Evolutionary conservation across 1,140 invertebrate species (phyloP).

Genomic region (Meloidogyne chitwoodi): DNA sequence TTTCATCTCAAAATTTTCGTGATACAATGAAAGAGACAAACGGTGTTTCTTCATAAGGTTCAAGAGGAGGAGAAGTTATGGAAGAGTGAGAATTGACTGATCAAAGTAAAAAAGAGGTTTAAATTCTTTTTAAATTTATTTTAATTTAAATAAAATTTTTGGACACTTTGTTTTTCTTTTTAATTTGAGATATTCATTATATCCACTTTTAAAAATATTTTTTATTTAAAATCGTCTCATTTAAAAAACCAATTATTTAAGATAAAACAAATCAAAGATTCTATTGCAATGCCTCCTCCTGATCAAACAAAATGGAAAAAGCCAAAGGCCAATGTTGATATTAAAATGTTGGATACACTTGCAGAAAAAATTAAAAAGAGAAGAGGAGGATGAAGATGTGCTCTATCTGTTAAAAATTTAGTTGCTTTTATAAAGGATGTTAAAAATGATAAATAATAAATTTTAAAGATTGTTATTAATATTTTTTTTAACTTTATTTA

Average conservation of each 20-base stretch:
- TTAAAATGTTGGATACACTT: background rate
- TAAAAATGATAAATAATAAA: too few species aligned
- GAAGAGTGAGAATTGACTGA: slow-evolving; percentile 46
- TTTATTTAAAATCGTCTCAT: too few species aligned
- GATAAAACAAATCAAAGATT: background rate
- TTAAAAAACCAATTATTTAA: background rate
- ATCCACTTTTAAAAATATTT: background rate
- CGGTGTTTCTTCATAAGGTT: background rate
- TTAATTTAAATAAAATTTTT: background rate
- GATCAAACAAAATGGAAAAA: slow-evolving; percentile 7
- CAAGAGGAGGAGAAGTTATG: background rate
- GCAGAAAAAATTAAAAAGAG: slow-evolving; percentile 15
- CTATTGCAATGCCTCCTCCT: background rate
- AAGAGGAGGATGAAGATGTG: background rate
- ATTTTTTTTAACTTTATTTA: too few species aligned
- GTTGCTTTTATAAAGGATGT: too few species aligned
- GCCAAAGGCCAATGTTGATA: background rate
- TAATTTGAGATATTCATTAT: background rate
- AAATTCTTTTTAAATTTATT: background rate
- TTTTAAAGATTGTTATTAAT: too few species aligned
- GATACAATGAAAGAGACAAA: slow-evolving; percentile 20
- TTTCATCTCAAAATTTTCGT: background rate
- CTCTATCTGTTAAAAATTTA: too few species aligned
- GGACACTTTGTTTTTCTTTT: background rate
- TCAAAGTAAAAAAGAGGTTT: background rate